These are phyloP conservation scores for Melieria omissa DNA, from an alignment of 2,888 invertebrate genomes.

Conservation along the genomic window DNA sequence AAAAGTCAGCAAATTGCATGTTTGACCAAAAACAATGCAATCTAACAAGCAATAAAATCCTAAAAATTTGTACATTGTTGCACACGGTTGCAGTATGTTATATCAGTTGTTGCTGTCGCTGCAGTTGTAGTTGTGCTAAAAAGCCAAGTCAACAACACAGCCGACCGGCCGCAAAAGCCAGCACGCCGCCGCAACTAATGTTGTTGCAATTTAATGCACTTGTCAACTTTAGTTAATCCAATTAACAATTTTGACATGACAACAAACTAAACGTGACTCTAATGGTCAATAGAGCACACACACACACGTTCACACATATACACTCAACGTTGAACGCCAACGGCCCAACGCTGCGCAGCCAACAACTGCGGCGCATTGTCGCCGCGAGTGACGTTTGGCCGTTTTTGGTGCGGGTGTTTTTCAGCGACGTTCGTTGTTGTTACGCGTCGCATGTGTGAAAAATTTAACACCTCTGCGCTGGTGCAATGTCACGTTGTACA, in stretches of 20 bases:
- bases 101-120: not conserved
- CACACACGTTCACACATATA: not conserved
- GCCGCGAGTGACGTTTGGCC: too few relatives aligned
- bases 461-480: constrained; percentile 57
- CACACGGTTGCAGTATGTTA: not conserved
- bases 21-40: constrained; percentile 58
- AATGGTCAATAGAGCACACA: constrained; percentile 34
- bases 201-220: constrained; percentile 58
- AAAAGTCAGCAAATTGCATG: constrained; percentile 25
- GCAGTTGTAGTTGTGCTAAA: constrained; percentile 26
- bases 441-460: constrained; percentile 52
- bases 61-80: constrained; percentile 53
- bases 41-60: constrained; percentile 62
- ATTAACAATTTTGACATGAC: constrained; percentile 63
- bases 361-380: too few relatives aligned
- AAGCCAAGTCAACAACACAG: constrained; percentile 26
- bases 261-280: constrained; percentile 53
- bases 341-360: too few relatives aligned
- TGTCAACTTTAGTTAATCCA: constrained; percentile 64
- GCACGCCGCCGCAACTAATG: constrained; percentile 21
- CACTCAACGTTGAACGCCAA: not conserved
- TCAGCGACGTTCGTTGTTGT: too few relatives aligned
- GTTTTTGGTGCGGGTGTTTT: too few relatives aligned
- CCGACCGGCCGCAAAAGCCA: constrained; percentile 6
- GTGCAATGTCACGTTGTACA: constrained; percentile 36